Base-by-base conservation (phyloP, 92 coral and sea anemone species). In the Isaurus tuberculatus region DNA sequence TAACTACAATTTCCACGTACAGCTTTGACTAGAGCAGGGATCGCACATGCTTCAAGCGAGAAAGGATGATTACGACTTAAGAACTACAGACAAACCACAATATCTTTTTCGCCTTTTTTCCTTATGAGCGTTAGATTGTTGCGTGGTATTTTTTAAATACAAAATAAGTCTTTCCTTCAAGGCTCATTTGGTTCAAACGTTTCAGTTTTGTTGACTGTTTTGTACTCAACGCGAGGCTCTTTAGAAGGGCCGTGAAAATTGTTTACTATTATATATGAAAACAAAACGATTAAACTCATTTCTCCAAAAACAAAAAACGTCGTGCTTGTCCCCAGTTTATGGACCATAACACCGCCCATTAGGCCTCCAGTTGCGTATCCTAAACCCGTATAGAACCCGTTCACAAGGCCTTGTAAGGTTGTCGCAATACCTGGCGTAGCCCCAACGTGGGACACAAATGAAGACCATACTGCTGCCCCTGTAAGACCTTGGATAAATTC, bases 301-400 rank as follows among this genome's bases (percentile, higher is more conserved):
- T 94, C 99, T 4, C 99, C 99, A 75, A 91, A 96, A 73, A 92
- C 92, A 20, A 96, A 85, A 83, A 96, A 96, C 17, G 99, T 95
- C 34, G 99, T 91, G 65, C 97, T 94, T 49, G 99, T 92, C 13
- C 99, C 99, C 70, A 96, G 88, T 83, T 94, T 86, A 34, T 96
- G 99, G 13, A 96, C 99, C 93, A 96, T 94, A 27, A 92, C 88
- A 0, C 99, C 98, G 8, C 99, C 98, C 57, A 96, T 77, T 8
- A 94, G 84, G 9, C 99, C 99, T 27, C 99, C 99, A 4, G 94
- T 86, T 10, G 99, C 99, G 65, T 94, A 96, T 10, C 99, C 99
- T 15, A 96, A 88, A 6, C 99, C 99, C 2, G 94, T 94, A 79
- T 96, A 96, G 72, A 96, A 91, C 7, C 99, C 99, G 60, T 91